These are phyloP conservation scores for Hemiscyllium ocellatum DNA, from an alignment of 2,113 vertebrate species.

Conservation along the genomic window DNA sequence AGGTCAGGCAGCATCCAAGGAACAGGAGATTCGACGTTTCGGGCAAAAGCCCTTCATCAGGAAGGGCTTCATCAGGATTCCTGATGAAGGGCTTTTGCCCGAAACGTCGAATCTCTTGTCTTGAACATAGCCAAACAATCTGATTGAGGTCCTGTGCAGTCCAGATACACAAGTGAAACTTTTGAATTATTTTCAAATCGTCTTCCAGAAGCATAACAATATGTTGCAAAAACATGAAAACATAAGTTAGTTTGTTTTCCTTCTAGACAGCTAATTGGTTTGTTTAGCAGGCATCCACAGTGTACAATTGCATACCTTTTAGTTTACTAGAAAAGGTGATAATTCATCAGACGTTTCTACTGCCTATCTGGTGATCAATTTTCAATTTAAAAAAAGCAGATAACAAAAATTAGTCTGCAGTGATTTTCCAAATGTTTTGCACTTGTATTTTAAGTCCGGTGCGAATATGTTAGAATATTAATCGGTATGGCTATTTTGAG, in stretches of 20 bases:
- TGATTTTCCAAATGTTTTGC: neutral
- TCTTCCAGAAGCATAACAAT: neutral
- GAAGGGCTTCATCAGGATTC: too few relatives aligned
- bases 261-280: neutral
- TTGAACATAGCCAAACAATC: neutral
- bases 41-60: too few relatives aligned
- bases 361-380: neutral
- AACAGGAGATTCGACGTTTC: too few relatives aligned
- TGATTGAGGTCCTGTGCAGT: neutral
- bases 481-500: neutral
- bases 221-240: neutral
- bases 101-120: neutral
- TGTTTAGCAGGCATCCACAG: neutral
- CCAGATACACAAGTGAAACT: neutral
- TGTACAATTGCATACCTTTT: neutral
- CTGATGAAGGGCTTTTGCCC: too few relatives aligned
- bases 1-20: too few relatives aligned
- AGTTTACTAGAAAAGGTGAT: neutral
- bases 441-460: neutral
- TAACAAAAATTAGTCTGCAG: neutral
- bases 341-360: neutral
- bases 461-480: neutral
- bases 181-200: neutral
- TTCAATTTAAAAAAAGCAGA: neutral
- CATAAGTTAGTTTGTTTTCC: neutral